Evolutionary conservation across 2,888 invertebrate genomes (phyloP), one percentile per base, ranked within the genome.

Genomic region (Metacarcinus magister): DNA sequence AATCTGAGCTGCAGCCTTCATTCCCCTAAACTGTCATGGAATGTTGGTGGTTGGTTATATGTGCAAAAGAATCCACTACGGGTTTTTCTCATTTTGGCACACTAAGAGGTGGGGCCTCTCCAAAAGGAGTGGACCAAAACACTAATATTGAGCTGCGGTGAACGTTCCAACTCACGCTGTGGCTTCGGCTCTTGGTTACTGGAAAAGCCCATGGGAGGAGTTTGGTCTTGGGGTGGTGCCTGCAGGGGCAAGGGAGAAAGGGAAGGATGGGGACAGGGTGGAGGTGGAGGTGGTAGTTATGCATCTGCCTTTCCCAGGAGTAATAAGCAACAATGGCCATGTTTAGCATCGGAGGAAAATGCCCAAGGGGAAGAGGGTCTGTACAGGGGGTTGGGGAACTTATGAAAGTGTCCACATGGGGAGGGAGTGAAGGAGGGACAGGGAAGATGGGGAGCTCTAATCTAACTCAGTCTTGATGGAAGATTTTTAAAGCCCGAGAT

Each of bases 21-120:
- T 87, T 87, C 87, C 87, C 87, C 87, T 87, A 87, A 87, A 87
- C 87, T 87, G 87, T 39, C 87, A 87, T 87, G 87, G 87, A 87
- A 87, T 87, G 87, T 87, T 87, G 87, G 39, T 87, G 87, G 87
- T 87, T 87, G 87, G 87, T 16, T 32, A 87, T 13, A 87, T 39
- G 19, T 87, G 87, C 87, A 87, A 87, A 87, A 87, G 19, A 39
- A 87, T 87, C 32, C 87, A 39, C 87, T 39, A 8, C 19, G 39
- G 87, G 87, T 87, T 39, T 3, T 39, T 87, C 39, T 87, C 87
- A 87, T 87, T 87, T 87, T 87, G 87, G 87, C 87, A 87, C 87
- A 87, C 87, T 87, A 87, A 39, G 87, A 87, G 87, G 39, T 87
- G 87, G 39, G 87, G 87, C 87, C 87, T 10, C 87, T 39, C 87